Evolutionary conservation across 2,888 invertebrate species (phyloP).

Genomic region (Celastrina argiolus): DNA sequence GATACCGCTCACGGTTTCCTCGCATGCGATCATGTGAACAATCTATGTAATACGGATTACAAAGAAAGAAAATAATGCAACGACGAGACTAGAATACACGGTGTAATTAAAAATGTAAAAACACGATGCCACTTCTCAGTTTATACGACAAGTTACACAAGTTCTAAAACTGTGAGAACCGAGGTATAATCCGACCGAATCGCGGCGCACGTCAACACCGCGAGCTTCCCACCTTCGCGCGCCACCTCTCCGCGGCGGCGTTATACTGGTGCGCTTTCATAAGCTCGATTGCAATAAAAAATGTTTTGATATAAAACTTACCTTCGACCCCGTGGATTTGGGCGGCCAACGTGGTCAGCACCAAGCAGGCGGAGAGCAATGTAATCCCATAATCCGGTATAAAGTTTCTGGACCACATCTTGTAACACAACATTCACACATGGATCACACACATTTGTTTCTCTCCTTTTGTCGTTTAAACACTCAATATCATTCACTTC

Average conservation of each 20-base stretch:
- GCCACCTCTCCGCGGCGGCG: slow-evolving; percentile 51
- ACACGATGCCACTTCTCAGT: slow-evolving; percentile 72
- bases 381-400: slow-evolving; percentile 83
- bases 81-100: slow-evolving; percentile 51
- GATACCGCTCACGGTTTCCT: background rate
- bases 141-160: slow-evolving; percentile 74
- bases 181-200: slow-evolving; percentile 58
- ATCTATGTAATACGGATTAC: slow-evolving; percentile 15
- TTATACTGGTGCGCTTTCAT: slow-evolving; percentile 65
- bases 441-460: slow-evolving; percentile 78
- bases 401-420: slow-evolving; percentile 84
- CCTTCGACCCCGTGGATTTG: slow-evolving; percentile 78
- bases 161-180: slow-evolving; percentile 72
- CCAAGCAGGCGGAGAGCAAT: slow-evolving; percentile 68
- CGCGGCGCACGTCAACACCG: slow-evolving; percentile 40
- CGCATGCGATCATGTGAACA: slow-evolving; percentile 14
- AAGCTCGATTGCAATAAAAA: slow-evolving; percentile 60
- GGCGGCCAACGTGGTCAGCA: slow-evolving; percentile 65
- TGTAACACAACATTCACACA: slow-evolving; percentile 79
- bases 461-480: slow-evolving; percentile 67
- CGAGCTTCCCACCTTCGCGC: slow-evolving; percentile 48
- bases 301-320: slow-evolving; percentile 57
- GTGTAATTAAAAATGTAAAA: slow-evolving; percentile 69
- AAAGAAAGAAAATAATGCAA: slow-evolving; percentile 23
- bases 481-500: slow-evolving; percentile 70